Percentiles rank a stretch among this genome's conserved stretches.
These are phyloP conservation scores for Dasyurus viverrinus DNA, from an alignment of 2,113 vertebrate genomes.

Conservation along the genomic window DNA sequence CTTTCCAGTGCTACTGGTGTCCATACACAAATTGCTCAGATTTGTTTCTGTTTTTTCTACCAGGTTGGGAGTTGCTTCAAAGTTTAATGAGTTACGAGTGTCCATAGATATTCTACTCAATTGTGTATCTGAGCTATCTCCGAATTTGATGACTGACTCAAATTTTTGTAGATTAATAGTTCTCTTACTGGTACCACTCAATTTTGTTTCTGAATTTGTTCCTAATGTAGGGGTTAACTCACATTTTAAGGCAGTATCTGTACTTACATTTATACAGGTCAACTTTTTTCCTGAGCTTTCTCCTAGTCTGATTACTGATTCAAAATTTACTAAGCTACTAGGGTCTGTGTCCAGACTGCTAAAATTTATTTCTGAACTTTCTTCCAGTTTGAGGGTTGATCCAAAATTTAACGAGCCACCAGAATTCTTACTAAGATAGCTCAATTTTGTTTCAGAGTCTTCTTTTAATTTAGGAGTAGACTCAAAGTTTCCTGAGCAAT, in stretches of 20 bases:
- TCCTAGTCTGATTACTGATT: background rate
- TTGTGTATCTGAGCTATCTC: constrained; percentile 25
- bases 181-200: background rate
- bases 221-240: background rate
- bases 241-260: background rate
- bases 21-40: background rate
- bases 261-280: background rate
- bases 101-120: constrained; percentile 30
- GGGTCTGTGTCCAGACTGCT: background rate
- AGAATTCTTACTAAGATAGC: constrained; percentile 59
- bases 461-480: constrained; percentile 58
- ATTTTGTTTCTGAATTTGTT: background rate
- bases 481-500: constrained; percentile 64
- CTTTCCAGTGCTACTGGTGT: background rate
- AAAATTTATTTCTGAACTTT: background rate
- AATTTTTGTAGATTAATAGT: background rate
- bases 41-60: background rate
- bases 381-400: background rate
- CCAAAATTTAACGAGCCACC: background rate
- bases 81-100: background rate
- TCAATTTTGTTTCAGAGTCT: constrained; percentile 57
- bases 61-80: background rate
- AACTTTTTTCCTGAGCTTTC: background rate
- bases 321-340: background rate
- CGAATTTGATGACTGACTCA: background rate